Evolutionary conservation across 2,797 vertebrate genomes (phyloP).

Genomic region (Avahi laniger): DNA sequence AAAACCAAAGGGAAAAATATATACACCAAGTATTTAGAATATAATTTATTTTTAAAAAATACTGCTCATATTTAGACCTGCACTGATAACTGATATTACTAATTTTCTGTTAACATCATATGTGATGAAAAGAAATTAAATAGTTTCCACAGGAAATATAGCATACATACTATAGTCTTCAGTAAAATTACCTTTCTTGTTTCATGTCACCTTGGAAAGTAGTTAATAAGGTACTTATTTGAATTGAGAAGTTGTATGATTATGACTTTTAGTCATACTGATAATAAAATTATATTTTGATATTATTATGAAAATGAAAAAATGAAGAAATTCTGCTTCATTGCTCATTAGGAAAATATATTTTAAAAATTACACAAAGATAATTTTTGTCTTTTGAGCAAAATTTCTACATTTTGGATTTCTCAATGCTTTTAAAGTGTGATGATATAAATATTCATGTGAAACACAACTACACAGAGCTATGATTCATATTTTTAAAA

Average conservation of each 20-base stretch:
- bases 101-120: not conserved
- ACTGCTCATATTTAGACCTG: not conserved
- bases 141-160: not conserved
- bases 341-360: not conserved
- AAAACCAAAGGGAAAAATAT: constrained; percentile 31
- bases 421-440: not conserved
- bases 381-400: not conserved
- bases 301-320: not conserved
- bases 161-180: not conserved
- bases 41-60: constrained; percentile 46
- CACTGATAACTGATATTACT: not conserved
- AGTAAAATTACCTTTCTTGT: not conserved
- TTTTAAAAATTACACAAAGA: not conserved
- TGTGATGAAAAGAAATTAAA: constrained; percentile 14
- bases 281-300: not conserved
- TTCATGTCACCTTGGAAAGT: not conserved
- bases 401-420: not conserved
- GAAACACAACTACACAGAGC: not conserved
- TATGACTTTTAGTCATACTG: not conserved
- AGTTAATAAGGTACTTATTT: not conserved
- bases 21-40: constrained; percentile 41
- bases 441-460: not conserved
- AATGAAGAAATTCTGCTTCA: not conserved
- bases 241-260: not conserved
- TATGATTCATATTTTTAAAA: not conserved